Evolutionary conservation across 2,797 vertebrate species (phyloP).

Genomic region (Aeoliscus strigatus): DNA sequence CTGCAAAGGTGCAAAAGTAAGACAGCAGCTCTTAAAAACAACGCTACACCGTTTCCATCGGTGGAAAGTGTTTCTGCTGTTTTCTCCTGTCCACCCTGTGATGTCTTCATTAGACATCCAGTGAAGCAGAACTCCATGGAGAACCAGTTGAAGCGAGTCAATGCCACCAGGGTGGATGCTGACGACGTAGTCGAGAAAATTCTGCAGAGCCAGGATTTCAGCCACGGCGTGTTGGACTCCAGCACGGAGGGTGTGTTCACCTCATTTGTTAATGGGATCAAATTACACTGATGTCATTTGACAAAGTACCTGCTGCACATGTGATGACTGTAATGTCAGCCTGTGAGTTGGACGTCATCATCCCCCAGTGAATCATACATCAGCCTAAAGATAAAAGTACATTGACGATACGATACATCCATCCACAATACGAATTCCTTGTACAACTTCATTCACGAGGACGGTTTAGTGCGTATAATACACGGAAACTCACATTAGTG

Average conservation of each 20-base stretch:
- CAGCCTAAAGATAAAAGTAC: too few relatives aligned
- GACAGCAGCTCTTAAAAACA: too few relatives aligned
- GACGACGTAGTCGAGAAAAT: conserved; percentile 95
- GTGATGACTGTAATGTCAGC: too few relatives aligned
- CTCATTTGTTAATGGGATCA: conserved; percentile 34
- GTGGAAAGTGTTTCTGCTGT: too few relatives aligned
- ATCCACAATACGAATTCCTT: too few relatives aligned
- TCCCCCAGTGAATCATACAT: too few relatives aligned
- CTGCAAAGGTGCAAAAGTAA: too few relatives aligned
- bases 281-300: conserved; percentile 25
- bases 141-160: conserved; percentile 88
- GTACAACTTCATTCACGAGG: too few relatives aligned
- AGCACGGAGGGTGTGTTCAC: conserved; percentile 86
- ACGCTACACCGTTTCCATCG: too few relatives aligned
- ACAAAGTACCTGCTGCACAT: conserved; percentile 1
- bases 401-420: too few relatives aligned
- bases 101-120: conserved; percentile 71
- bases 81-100: not conserved
- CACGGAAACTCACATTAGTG: conserved; percentile 5
- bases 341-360: too few relatives aligned
- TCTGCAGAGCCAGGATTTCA: conserved; percentile 95
- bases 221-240: conserved; percentile 81
- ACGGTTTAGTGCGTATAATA: too few relatives aligned
- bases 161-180: conserved; percentile 92
- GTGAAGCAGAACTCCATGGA: conserved; percentile 92